phyloP scores from a whole-genome alignment of 2,888 invertebrate genomes.

The Auanema freiburgensis region DNA sequence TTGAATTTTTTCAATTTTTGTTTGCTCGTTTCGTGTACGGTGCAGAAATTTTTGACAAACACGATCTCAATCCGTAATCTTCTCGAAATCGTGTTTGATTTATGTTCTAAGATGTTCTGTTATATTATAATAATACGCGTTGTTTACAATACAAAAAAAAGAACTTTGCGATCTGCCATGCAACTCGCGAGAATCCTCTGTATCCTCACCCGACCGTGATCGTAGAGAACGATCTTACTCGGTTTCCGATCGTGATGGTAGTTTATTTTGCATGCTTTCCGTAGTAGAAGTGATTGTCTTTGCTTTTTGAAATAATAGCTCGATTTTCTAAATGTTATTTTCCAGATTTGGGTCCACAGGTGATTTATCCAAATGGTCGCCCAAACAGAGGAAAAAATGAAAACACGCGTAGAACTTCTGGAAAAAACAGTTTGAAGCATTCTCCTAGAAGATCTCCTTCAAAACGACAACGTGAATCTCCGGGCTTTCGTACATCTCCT shows the following conservation, averaged over 20 bases:
- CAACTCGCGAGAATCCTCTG: no score
- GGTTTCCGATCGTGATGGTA: not conserved
- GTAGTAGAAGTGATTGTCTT: not conserved
- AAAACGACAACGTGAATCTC: constrained; percentile 1
- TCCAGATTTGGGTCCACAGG: constrained; percentile 36
- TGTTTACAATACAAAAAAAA: no score
- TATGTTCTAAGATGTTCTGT: no score
- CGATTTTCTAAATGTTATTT: constrained; percentile 1
- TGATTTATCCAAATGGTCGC: constrained; percentile 29
- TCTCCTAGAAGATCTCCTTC: not conserved
- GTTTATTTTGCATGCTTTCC: not conserved
- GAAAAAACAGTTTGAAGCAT: constrained; percentile 13
- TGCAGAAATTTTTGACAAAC: no score
- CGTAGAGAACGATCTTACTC: not conserved
- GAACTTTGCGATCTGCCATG: no score
- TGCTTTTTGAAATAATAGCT: no score
- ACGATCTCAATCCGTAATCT: no score
- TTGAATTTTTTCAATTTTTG: not conserved
- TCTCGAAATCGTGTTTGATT: no score
- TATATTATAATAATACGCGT: no score
- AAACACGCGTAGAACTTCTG: not conserved
- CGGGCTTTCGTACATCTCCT: not conserved
- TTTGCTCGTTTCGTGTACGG: no score
- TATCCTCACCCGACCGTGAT: no score
- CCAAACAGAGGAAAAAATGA: not conserved